These are phyloP conservation scores for Lycopodina hypogea DNA, from an alignment of 37 sponge, comb jelly and placozoan genomes.

Conservation along the genomic window DNA sequence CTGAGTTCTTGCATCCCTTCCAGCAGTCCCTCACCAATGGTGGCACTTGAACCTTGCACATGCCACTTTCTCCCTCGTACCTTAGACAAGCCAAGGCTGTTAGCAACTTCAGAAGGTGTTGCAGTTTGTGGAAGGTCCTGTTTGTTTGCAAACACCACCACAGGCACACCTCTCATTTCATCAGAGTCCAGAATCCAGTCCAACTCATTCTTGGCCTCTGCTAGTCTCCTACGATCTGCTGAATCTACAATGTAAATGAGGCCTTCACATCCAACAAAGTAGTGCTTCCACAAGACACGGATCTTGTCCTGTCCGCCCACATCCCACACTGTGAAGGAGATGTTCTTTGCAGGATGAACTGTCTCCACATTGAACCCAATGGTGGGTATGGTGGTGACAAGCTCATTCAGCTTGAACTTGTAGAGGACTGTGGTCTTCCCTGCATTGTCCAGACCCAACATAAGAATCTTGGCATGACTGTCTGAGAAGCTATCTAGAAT, in stretches of 20 bases:
- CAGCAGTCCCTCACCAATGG: constrained; percentile 71
- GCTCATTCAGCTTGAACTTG: constrained; percentile 94
- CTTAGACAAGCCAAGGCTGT: constrained; percentile 55
- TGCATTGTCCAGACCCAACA: constrained; percentile 97
- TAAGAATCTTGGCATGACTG: constrained; percentile 81
- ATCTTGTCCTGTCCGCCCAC: constrained; percentile 98
- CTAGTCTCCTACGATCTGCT: constrained; percentile 40
- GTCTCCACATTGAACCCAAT: constrained; percentile 99
- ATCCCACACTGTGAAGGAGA: constrained; percentile 95
- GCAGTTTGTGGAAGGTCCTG: constrained; percentile 78
- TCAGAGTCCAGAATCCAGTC: constrained; percentile 63
- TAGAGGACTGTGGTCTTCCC: constrained; percentile 98
- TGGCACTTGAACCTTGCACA: constrained; percentile 83
- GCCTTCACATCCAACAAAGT: constrained; percentile 83
- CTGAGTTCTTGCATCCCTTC: constrained; percentile 73
- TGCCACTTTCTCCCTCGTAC: constrained; percentile 71
- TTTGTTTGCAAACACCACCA: constrained; percentile 86
- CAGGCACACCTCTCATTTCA: constrained; percentile 77
- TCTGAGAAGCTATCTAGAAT: constrained; percentile 19
- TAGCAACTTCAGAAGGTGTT: constrained; percentile 53
- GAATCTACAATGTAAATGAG: constrained; percentile 87
- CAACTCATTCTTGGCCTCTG: constrained; percentile 69
- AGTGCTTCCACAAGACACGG: constrained; percentile 90
- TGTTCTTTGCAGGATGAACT: constrained; percentile 77
- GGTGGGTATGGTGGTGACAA: constrained; percentile 87